Base-by-base conservation (phyloP, 2,797 vertebrate species). In the Myotis vivesi region DNA sequence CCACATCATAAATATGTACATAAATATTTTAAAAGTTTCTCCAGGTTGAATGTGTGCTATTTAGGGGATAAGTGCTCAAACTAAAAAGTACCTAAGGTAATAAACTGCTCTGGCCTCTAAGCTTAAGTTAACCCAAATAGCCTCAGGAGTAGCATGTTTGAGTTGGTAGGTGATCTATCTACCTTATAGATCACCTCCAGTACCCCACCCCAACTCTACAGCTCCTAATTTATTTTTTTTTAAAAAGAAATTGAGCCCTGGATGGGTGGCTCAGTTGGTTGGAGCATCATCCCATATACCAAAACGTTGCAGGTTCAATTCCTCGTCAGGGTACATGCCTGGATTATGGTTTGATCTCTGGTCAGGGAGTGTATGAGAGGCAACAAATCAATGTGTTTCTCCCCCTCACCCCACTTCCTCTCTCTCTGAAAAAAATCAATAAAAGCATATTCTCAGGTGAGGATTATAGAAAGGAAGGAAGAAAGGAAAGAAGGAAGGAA, bases 21-120 rank as follows among this genome's bases (percentile, higher is more conserved):
- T 96, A 97, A 97, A 96, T 97, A 97, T 96, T 96, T 96, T 15
- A 72, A 91, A 93, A 94, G 89, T 91, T 95, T 96, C 81, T 94
- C 59, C 49, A 76, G 88, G 51, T 88, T 89, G 83, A 87, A 44
- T 92, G 53, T 90, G 41, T 94, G 62, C 59, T 49, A 41, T 89
- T 82, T 91, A 94, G 89, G 82, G 81, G 88, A 83, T 94, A 89
- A 89, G 51, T 66, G 66, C 62, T 92, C 38, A 59, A 73, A 80
- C 82, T 64, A 68, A 91, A 81, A 87, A 91, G 33, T 55, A 80
- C 9, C 33, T 51, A 55, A 64, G 46, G 33, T 57, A 91, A 89
- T 82, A 82, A 91, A 91, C 28, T 62, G 12, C 23, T 94, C 76
- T 89, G 38, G 38, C 53, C 30, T 73, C 3, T 51, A 81, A 90